Evolutionary conservation across 2,888 invertebrate species (phyloP), one percentile per base, ranked within the genome.

Genomic region (Cremastinae sp.): DNA sequence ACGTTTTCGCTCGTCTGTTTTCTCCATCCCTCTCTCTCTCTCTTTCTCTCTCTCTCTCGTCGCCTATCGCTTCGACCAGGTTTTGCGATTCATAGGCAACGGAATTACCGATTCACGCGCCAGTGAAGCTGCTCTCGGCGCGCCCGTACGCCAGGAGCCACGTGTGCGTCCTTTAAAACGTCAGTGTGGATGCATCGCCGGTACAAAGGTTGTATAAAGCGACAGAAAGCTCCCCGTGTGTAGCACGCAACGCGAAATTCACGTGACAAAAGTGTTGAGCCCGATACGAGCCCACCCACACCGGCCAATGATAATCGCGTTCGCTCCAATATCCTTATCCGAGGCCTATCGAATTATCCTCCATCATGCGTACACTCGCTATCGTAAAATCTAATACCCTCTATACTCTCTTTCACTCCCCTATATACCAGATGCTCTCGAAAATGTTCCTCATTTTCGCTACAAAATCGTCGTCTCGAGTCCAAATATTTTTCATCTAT

Each of bases 51-150:
- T 76, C 43, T 78, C 79, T 61, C 73, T 72, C 70, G 74, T 62
- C 51, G 59, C 75, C 45, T 78, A 78, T 61, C 73, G 68, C 70
- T 70, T 62, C 51, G 59, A 66, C 73, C 78, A 76, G 82, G 84
- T 82, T 84, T 84, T 83, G 82, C 85, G 83, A 87, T 87, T 87
- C 87, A 87, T 87, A 86, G 84, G 85, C 84, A 85, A 84, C 85
- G 84, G 86, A 85, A 87, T 87, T 87, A 87, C 85, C 83, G 84
- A 82, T 86, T 88, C 85, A 85, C 85, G 85, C 86, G 83, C 82
- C 84, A 80, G 79, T 82, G 82, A 80, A 81, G 82, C 70, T 54
- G 45, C 22, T 64, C 36, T 64, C 36, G 41, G 51, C 65, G 38
- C 73, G 82, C 82, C 79, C 80, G 74, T 74, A 78, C 78, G 82